phyloP scores from a whole-genome alignment of 53 echinoderm and acorn worm genomes.

The Echinometra lucunter region DNA sequence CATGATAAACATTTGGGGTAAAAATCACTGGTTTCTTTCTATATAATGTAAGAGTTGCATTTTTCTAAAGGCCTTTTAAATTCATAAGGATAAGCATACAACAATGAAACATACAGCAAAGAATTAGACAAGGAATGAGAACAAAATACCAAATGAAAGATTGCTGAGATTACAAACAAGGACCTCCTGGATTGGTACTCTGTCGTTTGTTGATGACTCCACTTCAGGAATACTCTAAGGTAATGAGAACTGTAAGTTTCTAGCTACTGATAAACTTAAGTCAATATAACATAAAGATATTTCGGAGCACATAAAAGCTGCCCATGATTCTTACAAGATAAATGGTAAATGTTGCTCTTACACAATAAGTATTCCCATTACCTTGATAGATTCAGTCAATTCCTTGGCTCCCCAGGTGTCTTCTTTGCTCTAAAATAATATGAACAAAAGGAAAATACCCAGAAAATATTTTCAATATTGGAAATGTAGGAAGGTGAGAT shows the following conservation, averaged over 20 bases:
- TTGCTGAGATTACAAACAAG: too few species aligned
- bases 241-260: background rate
- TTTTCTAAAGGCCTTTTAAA: too few species aligned
- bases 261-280: background rate
- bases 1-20: background rate
- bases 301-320: background rate
- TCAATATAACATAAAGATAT: background rate
- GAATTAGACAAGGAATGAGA: background rate
- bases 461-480: too few species aligned
- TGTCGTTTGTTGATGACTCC: background rate
- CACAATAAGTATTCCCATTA: too few species aligned
- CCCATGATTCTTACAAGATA: too few species aligned
- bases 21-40: too few species aligned
- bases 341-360: too few species aligned
- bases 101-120: too few species aligned
- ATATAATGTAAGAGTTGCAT: too few species aligned
- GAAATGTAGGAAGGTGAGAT: too few species aligned
- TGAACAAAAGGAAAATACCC: background rate
- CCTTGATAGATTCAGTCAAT: conserved; percentile 74
- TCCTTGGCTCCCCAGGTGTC: conserved; percentile 86
- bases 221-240: background rate
- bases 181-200: background rate
- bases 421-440: conserved; percentile 76
- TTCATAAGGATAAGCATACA: too few species aligned
- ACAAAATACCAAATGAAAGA: too few species aligned